Conservation (phyloP, 2,888 invertebrate species). For the Erpobdella octoculata region DNA sequence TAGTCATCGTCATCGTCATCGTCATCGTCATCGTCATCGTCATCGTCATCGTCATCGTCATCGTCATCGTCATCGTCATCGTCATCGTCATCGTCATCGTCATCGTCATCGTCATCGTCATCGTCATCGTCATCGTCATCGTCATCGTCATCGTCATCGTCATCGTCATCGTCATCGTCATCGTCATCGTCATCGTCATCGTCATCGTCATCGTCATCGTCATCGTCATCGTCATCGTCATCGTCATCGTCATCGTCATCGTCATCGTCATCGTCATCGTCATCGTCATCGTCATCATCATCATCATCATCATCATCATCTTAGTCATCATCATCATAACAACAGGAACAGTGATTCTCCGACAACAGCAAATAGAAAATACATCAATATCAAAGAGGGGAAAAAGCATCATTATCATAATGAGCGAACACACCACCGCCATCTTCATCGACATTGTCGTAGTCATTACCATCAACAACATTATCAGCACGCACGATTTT, state of each 20-base stretch:
- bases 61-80: constrained; percentile 1
- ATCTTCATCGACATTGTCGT: background rate
- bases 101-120: background rate
- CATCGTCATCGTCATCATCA: too few species aligned
- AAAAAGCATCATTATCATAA: background rate
- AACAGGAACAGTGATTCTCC: too few species aligned
- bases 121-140: background rate
- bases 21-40: background rate
- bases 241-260: too few species aligned
- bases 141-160: background rate
- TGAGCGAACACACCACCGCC: background rate
- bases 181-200: background rate
- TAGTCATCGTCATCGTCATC: background rate
- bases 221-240: background rate
- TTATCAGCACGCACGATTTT: background rate
- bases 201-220: background rate
- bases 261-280: too few species aligned
- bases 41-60: too few species aligned
- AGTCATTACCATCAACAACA: background rate
- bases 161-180: background rate
- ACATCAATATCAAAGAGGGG: too few species aligned
- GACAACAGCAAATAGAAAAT: too few species aligned
- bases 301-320: too few species aligned
- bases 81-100: too few species aligned
- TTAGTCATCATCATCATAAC: too few species aligned